phyloP scores from a whole-genome alignment of 2,797 vertebrate genomes.

The Jordanella pulchra region DNA sequence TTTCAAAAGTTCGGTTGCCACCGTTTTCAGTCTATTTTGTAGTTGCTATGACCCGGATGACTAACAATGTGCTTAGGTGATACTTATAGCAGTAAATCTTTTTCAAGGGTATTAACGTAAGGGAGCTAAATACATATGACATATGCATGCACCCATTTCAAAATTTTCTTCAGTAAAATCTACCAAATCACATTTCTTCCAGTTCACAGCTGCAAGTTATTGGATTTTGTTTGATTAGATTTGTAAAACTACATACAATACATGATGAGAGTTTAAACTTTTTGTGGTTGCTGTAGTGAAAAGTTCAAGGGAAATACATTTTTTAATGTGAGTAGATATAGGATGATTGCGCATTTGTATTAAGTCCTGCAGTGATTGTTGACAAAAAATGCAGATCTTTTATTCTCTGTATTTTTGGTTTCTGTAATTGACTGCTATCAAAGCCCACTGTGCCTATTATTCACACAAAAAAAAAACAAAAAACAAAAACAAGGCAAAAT shows the following conservation, averaged over 20 bases:
- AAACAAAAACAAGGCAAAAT: conserved; percentile 1
- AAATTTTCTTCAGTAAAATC: not conserved
- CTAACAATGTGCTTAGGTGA: too few species aligned
- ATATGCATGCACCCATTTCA: not conserved
- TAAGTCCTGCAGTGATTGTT: not conserved
- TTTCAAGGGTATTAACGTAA: too few species aligned
- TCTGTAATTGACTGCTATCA: conserved; percentile 12
- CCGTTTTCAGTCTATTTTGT: too few species aligned
- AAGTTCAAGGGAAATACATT: not conserved
- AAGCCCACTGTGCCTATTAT: conserved; percentile 11
- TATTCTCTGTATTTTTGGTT: conserved; percentile 7
- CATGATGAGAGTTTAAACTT: not conserved
- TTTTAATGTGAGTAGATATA: not conserved
- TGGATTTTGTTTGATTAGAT: not conserved
- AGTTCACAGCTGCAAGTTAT: not conserved
- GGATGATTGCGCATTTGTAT: not conserved
- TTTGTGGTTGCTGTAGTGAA: not conserved
- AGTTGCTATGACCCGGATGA: too few species aligned
- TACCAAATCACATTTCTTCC: not conserved
- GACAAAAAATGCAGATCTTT: not conserved
- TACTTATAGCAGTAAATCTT: too few species aligned
- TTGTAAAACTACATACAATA: not conserved
- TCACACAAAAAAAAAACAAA: not conserved
- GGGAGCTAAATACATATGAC: not conserved
- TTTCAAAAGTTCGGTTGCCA: too few species aligned